Conservation (phyloP, 2,113 vertebrate genomes). For the Pavo muticus region DNA sequence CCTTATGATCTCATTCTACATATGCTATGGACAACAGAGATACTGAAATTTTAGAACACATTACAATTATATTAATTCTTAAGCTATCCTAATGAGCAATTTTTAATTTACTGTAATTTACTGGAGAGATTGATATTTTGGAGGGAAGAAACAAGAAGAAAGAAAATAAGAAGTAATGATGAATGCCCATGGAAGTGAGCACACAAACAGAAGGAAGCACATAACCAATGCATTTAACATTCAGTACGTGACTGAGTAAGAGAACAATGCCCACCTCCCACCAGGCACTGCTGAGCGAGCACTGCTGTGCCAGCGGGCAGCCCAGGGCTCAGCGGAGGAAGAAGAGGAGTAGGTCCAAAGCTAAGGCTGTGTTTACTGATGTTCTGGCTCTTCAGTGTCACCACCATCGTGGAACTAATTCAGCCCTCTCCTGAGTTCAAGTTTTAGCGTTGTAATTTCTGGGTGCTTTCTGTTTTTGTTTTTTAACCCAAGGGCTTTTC, state of each 20-base stretch:
- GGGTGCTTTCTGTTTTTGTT: background rate
- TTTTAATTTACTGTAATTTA: background rate
- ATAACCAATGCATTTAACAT: background rate
- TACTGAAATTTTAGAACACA: background rate
- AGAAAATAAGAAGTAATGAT: background rate
- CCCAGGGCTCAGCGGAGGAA: background rate
- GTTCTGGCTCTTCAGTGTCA: conserved; percentile 51
- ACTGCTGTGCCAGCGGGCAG: background rate
- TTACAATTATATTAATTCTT: background rate
- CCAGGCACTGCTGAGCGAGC: background rate
- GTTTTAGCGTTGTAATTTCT: background rate
- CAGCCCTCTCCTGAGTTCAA: conserved; percentile 3
- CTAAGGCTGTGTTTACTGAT: conserved; percentile 33
- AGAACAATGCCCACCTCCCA: background rate
- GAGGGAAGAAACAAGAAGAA: background rate
- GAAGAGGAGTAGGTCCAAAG: background rate
- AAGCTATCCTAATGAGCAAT: background rate
- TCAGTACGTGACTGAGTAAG: background rate
- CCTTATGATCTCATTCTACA: conserved; percentile 49
- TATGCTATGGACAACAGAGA: background rate
- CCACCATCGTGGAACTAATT: conserved; percentile 7
- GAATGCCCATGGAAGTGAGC: background rate
- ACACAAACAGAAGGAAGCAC: background rate
- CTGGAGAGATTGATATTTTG: background rate
- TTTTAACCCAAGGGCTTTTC: background rate